Percentiles rank a stretch among this genome's conserved stretches.
Evolutionary conservation across 2,888 invertebrate species (phyloP).

Genomic region (Sphaerophoria rueppellii): DNA sequence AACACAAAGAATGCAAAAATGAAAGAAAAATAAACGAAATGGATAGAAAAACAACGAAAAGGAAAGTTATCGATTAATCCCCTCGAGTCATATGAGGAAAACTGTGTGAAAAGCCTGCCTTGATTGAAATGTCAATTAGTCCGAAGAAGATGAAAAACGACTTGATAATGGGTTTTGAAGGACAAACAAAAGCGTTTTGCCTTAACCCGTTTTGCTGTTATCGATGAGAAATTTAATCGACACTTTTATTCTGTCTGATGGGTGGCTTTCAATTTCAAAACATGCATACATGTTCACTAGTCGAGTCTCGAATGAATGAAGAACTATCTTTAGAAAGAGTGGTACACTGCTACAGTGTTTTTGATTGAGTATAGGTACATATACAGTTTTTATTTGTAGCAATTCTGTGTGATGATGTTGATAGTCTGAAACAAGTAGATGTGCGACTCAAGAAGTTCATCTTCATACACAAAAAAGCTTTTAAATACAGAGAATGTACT

Average conservation of each 20-base stretch:
- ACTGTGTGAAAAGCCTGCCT: conserved; percentile 47
- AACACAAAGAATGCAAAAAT: conserved; percentile 26
- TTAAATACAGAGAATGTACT: too few relatives aligned
- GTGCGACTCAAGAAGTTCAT: too few relatives aligned
- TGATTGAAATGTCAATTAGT: conserved; percentile 61
- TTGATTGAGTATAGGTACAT: too few relatives aligned
- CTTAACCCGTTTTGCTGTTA: conserved; percentile 39
- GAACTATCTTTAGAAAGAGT: too few relatives aligned
- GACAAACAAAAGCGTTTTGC: conserved; percentile 43
- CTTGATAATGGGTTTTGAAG: conserved; percentile 61
- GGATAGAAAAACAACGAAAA: conserved; percentile 47
- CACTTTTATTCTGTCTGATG: not conserved
- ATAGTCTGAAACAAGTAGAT: too few relatives aligned
- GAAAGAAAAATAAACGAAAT: not conserved
- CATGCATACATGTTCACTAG: not conserved
- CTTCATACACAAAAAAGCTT: too few relatives aligned
- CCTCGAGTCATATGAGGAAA: conserved; percentile 1
- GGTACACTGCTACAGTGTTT: too few relatives aligned
- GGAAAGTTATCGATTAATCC: conserved; percentile 70
- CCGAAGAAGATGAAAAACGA: conserved; percentile 19
- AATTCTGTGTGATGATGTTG: too few relatives aligned
- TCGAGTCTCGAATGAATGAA: not conserved
- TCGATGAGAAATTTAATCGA: conserved; percentile 37
- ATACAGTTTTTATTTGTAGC: too few relatives aligned
- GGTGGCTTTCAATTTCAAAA: conserved; percentile 1